Evolutionary conservation across 92 coral and sea anemone species (phyloP).

Genomic region (Plumapathes pennacea): DNA sequence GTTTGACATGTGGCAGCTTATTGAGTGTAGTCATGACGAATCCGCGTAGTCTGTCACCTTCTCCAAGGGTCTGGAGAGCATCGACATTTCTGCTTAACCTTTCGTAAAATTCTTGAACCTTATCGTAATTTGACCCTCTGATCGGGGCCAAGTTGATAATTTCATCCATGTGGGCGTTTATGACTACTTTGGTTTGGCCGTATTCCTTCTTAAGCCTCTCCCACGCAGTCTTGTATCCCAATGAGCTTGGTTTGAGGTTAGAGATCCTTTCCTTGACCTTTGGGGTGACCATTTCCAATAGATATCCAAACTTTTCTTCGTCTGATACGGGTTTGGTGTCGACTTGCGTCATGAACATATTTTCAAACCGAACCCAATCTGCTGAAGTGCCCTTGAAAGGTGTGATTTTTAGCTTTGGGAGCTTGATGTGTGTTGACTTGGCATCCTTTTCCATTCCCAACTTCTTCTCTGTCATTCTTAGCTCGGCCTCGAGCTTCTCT

Average conservation of each 20-base stretch:
- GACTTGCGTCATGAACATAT: constrained; percentile 41
- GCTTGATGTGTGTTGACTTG: constrained; percentile 15
- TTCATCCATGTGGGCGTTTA: constrained; percentile 41
- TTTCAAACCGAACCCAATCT: constrained; percentile 57
- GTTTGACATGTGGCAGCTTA: constrained; percentile 45
- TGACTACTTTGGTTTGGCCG: constrained; percentile 44
- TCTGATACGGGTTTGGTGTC: constrained; percentile 35
- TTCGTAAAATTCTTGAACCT: constrained; percentile 53
- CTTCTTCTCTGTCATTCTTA: constrained; percentile 38
- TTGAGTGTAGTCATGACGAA: constrained; percentile 44
- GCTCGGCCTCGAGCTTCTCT: constrained; percentile 35
- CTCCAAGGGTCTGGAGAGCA: constrained; percentile 51
- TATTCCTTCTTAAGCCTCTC: constrained; percentile 47
- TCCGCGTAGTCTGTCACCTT: constrained; percentile 38
- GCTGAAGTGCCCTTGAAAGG: constrained; percentile 52
- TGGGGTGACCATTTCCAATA: constrained; percentile 39
- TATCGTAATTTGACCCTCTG: constrained; percentile 29
- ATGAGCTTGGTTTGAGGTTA: constrained; percentile 49
- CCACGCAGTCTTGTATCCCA: constrained; percentile 66
- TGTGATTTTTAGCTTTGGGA: constrained; percentile 43
- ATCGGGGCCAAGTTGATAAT: constrained; percentile 38
- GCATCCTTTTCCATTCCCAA: constrained; percentile 39
- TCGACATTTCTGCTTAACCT: constrained; percentile 34
- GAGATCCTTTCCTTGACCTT: constrained; percentile 46
- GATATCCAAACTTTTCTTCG: constrained; percentile 63